Percentiles rank a stretch among this genome's conserved stretches.
Conservation (phyloP, 92 coral and sea anemone species). For the Zoanthus sociatus region DNA sequence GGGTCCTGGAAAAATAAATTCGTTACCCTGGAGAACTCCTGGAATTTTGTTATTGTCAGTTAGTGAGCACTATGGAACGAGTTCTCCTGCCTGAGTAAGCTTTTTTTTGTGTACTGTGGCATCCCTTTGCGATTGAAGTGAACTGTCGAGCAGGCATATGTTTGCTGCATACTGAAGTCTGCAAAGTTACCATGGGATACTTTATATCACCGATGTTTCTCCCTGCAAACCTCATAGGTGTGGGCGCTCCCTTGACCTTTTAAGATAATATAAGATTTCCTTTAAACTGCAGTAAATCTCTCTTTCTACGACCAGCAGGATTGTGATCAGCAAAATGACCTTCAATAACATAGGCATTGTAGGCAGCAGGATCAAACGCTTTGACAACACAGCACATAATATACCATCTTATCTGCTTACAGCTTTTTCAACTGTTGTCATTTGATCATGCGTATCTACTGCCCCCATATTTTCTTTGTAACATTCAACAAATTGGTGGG, state of each 20-base stretch:
- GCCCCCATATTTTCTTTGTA: slow-evolving; percentile 64
- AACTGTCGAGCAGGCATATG: too few species aligned
- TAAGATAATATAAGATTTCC: slow-evolving; percentile 41
- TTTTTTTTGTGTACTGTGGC: too few species aligned
- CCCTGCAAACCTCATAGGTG: not conserved
- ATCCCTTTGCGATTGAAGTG: too few species aligned
- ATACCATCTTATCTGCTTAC: slow-evolving; percentile 59
- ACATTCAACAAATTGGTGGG: slow-evolving; percentile 44
- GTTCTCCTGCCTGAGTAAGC: too few species aligned
- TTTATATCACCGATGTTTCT: too few species aligned
- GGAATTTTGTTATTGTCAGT: too few species aligned
- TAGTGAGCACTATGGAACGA: too few species aligned
- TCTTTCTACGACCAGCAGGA: slow-evolving; percentile 41
- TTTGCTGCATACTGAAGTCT: too few species aligned
- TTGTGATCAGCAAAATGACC: slow-evolving; percentile 33
- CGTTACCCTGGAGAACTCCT: too few species aligned
- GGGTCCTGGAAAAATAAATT: too few species aligned
- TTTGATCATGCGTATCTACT: slow-evolving; percentile 60
- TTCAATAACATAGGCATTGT: slow-evolving; percentile 38
- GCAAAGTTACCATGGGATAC: too few species aligned
- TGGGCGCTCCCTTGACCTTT: slow-evolving; percentile 57
- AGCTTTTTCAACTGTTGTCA: slow-evolving; percentile 21
- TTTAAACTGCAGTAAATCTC: slow-evolving; percentile 50
- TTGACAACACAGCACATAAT: slow-evolving; percentile 50
- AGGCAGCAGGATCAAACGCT: slow-evolving; percentile 35